Base-by-base conservation (phyloP, 1,140 invertebrate species). In the Lerema accius region DNA sequence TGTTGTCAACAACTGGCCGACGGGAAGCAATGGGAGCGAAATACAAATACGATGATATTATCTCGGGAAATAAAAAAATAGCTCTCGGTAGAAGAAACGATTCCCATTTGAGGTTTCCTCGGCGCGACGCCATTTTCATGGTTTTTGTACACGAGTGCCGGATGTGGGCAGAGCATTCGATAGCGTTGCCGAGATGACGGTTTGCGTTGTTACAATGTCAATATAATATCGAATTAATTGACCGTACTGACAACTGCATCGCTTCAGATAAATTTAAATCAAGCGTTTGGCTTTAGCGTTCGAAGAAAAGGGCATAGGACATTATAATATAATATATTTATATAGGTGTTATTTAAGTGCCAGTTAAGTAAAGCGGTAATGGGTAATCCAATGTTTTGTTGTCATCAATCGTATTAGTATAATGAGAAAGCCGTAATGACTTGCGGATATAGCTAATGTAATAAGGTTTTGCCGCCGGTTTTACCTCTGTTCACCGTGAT, bases 191-290 rank as follows among this genome's bases (percentile, higher is more conserved):
- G 62, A 40, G 46, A 67, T 67, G 65, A 65, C 63, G 49, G 51
- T 62, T 66, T 61, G 46, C 55, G 65, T 48, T 32, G 65, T 69
- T 69, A 69, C 82, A 80, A 84, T 84, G 79, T 80, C 69, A 73
- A 80, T 82, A 82, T 82, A 79, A 84, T 84, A 73, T 80, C 69
- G 71, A 70, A 67, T 74, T 82, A 82, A 84, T 82, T 80, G 74
- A 68, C 69, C 49, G 43, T 23, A n/a, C 62, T 46, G 65, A 23
- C 19, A 23, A 23, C 19, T n/a, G 19, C 2, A 23, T 5, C 2
- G 19, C 16, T 7, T n/a, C 10, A 9, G n/a, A n/a, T n/a, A n/a
- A n/a, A n/a, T n/a, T n/a, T n/a, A n/a, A n/a, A n/a, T n/a, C n/a
- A n/a, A n/a, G n/a, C n/a, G n/a, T n/a, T n/a, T n/a, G n/a, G n/a